These are phyloP conservation scores for Bombus polaris DNA, from an alignment of 1,140 invertebrate species.

Conservation along the genomic window DNA sequence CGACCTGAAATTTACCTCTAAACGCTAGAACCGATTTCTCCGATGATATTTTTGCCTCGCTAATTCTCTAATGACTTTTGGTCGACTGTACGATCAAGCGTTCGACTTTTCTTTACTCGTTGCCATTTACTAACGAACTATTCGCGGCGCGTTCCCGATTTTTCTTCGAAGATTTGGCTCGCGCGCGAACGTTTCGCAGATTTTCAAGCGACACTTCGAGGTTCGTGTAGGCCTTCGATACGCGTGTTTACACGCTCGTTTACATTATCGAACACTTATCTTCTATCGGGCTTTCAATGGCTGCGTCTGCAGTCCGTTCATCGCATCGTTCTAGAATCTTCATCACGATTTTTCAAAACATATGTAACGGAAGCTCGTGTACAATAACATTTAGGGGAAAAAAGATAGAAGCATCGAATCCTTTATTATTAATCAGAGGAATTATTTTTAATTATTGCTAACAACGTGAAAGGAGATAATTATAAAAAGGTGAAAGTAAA, in stretches of 20 bases:
- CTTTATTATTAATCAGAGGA: background rate
- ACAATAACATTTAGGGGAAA: background rate
- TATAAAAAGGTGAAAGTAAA: background rate
- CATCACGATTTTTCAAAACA: background rate
- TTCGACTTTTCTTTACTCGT: constrained; percentile 10
- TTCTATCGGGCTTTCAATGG: constrained; percentile 18
- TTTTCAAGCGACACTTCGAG: background rate
- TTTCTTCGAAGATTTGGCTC: background rate
- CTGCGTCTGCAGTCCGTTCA: constrained; percentile 44
- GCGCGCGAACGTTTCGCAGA: background rate
- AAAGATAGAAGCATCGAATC: background rate
- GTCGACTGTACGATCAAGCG: constrained; percentile 33
- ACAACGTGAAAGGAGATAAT: background rate
- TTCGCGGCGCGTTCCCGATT: background rate
- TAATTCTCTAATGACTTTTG: constrained; percentile 24
- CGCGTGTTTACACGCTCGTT: background rate
- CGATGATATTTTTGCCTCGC: background rate
- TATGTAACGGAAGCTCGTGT: background rate
- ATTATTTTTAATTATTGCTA: background rate
- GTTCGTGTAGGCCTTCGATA: constrained; percentile 35
- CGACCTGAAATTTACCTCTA: background rate
- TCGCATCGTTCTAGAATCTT: background rate
- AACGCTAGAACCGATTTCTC: constrained; percentile 7
- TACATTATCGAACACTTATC: background rate
- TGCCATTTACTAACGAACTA: background rate